These are phyloP conservation scores for Tachina fera DNA, from an alignment of 2,888 invertebrate species.

Conservation along the genomic window DNA sequence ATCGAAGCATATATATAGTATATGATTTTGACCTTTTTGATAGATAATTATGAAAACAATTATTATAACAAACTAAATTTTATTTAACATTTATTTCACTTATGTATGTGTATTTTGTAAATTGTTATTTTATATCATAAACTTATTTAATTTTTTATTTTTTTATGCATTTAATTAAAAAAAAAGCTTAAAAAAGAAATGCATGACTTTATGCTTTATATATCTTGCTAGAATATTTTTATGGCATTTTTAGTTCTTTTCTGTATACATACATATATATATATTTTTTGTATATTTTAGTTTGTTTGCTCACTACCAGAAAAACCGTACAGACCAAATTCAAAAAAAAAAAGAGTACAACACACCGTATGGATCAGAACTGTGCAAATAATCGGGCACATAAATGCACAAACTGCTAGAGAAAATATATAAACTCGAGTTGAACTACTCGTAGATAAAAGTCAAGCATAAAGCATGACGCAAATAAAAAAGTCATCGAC, in stretches of 20 bases:
- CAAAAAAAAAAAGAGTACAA: background rate
- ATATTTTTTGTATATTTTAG: background rate
- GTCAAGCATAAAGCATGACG: conserved; percentile 64
- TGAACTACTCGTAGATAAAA: conserved; percentile 45
- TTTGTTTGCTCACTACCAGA: conserved; percentile 2
- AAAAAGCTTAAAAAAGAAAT: conserved; percentile 33
- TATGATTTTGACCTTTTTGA: too few species aligned
- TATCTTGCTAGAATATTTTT: conserved; percentile 29
- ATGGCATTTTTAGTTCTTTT: conserved; percentile 46
- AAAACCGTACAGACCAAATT: conserved; percentile 26
- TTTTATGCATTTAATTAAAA: background rate
- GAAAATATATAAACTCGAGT: conserved; percentile 36
- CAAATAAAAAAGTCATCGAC: conserved; percentile 69
- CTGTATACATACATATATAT: too few species aligned
- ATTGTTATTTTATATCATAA: conserved; percentile 29
- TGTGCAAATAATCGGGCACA: conserved; percentile 40
- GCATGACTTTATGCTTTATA: conserved; percentile 40
- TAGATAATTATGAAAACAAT: background rate
- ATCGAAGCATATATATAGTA: too few species aligned
- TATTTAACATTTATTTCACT: conserved; percentile 22
- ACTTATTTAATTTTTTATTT: background rate
- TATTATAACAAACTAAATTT: conserved; percentile 52
- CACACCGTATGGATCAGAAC: conserved; percentile 4
- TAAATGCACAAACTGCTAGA: conserved; percentile 31
- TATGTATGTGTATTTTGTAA: conserved; percentile 8